phyloP scores from a whole-genome alignment of 2,888 invertebrate genomes.

The Zootermopsis nevadensis region DNA sequence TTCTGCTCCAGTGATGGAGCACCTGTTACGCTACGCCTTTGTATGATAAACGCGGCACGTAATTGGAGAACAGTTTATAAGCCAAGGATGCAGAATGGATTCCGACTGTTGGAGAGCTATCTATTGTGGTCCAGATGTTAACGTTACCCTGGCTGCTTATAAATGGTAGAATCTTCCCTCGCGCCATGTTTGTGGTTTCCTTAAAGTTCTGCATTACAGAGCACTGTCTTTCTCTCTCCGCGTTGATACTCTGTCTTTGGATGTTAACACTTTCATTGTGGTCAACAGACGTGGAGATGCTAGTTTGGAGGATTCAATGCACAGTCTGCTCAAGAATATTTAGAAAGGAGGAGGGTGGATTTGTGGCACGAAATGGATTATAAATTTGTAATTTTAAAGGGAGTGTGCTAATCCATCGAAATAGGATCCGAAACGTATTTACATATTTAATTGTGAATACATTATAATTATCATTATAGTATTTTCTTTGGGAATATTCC shows the following conservation, averaged over 20 bases:
- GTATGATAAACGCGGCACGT: too few species aligned
- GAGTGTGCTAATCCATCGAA: too few species aligned
- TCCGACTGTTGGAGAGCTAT: neutral
- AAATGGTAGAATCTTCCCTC: neutral
- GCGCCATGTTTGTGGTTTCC: slow-evolving; percentile 24
- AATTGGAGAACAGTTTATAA: neutral
- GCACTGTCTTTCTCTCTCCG: neutral
- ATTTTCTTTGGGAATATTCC: too few species aligned
- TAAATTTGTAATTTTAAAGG: too few species aligned
- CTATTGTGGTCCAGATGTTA: slow-evolving; percentile 30
- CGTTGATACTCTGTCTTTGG: slow-evolving; percentile 1
- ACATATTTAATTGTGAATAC: too few species aligned
- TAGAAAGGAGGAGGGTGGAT: neutral
- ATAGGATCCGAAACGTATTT: too few species aligned
- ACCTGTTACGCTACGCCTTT: too few species aligned
- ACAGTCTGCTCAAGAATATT: neutral
- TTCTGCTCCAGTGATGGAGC: too few species aligned
- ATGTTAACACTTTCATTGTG: slow-evolving; percentile 24
- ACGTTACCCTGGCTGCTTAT: neutral
- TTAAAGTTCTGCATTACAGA: slow-evolving; percentile 25
- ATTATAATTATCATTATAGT: too few species aligned
- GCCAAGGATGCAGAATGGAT: slow-evolving; percentile 1
- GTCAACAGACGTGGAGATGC: neutral
- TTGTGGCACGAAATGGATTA: neutral
- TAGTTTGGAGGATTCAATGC: neutral